These are phyloP conservation scores for Aquatica leii DNA, from an alignment of 2,888 invertebrate genomes.

Conservation along the genomic window DNA sequence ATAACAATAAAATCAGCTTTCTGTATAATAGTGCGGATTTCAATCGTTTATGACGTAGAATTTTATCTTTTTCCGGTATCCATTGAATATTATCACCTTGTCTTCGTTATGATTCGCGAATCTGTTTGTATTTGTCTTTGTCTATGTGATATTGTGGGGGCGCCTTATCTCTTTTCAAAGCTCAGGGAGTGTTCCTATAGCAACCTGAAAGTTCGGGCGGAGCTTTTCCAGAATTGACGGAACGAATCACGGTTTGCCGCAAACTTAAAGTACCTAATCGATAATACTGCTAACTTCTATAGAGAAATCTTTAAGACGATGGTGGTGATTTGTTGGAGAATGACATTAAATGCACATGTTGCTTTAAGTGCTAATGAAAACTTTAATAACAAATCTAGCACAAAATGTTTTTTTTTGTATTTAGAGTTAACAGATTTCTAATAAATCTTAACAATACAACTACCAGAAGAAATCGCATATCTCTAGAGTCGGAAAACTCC, in stretches of 20 bases:
- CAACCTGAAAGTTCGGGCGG: conserved; percentile 59
- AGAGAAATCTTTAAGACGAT: conserved; percentile 42
- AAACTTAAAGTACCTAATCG: conserved; percentile 60
- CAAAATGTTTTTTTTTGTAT: no score
- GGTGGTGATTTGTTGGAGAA: conserved; percentile 38
- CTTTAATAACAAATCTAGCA: no score
- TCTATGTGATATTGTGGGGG: conserved; percentile 33
- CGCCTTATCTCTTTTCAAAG: conserved; percentile 46
- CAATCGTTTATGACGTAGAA: conserved; percentile 18
- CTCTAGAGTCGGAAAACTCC: conserved; percentile 46
- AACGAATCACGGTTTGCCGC: conserved; percentile 61
- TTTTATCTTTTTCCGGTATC: conserved; percentile 36
- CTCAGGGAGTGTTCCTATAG: conserved; percentile 55
- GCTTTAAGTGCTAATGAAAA: neutral
- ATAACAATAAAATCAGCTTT: neutral
- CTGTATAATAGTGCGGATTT: conserved; percentile 15
- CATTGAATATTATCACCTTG: conserved; percentile 46
- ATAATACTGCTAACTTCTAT: conserved; percentile 54
- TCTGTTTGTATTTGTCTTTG: conserved; percentile 41
- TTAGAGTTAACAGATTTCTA: conserved; percentile 18
- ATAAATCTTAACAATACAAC: conserved; percentile 32
- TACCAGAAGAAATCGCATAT: conserved; percentile 31
- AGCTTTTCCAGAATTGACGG: conserved; percentile 54
- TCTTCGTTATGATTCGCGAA: conserved; percentile 47
- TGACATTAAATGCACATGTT: conserved; percentile 12